Evolutionary conservation across 2,113 vertebrate genomes (phyloP).

Genomic region (Pomatorhinus ruficollis): DNA sequence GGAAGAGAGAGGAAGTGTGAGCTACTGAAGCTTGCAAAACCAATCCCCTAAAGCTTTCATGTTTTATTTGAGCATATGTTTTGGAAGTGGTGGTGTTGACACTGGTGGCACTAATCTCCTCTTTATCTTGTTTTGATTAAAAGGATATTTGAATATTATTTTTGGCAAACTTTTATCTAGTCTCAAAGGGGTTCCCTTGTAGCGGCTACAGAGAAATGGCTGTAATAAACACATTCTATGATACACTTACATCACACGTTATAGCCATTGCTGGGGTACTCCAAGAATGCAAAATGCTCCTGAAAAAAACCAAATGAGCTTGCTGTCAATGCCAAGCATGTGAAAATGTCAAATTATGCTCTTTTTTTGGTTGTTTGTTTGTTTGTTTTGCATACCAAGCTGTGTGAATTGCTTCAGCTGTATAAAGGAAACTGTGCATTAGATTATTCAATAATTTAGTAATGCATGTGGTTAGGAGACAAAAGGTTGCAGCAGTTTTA

Average conservation of each 20-base stretch:
- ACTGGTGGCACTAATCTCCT: constrained; percentile 56
- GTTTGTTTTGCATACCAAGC: not conserved
- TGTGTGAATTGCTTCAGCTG: constrained; percentile 42
- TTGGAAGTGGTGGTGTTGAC: constrained; percentile 66
- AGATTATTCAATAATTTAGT: not conserved
- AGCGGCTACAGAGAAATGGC: constrained; percentile 50
- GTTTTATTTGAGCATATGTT: constrained; percentile 73
- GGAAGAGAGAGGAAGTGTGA: constrained; percentile 53
- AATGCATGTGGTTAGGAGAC: not conserved
- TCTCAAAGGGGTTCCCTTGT: constrained; percentile 56
- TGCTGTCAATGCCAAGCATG: not conserved
- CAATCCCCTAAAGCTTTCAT: constrained; percentile 63
- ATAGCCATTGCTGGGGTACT: constrained; percentile 9
- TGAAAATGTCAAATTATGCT: constrained; percentile 38
- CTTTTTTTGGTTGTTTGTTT: not conserved
- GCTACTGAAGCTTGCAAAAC: constrained; percentile 66
- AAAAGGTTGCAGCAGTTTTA: not conserved
- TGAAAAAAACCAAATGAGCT: constrained; percentile 37
- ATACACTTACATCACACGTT: constrained; percentile 38
- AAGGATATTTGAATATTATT: constrained; percentile 70
- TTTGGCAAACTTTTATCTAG: constrained; percentile 68
- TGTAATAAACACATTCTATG: constrained; percentile 54
- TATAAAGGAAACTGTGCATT: not conserved
- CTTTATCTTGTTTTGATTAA: constrained; percentile 69
- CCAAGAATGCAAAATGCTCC: constrained; percentile 42